Conservation (phyloP, 2,888 invertebrate species). For the Trilocha varians region DNA sequence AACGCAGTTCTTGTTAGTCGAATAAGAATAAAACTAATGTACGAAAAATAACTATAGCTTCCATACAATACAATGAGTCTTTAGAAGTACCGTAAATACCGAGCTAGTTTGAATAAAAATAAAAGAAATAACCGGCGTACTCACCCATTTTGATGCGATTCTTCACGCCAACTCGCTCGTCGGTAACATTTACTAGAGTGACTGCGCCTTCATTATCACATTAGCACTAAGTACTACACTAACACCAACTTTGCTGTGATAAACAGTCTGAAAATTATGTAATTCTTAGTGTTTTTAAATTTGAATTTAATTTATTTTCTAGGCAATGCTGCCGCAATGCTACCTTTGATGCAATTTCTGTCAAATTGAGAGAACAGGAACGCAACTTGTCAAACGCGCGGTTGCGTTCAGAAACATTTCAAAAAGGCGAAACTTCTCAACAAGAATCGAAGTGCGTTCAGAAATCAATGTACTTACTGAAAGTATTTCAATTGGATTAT, state of each 20-base stretch:
- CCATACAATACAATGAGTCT: constrained; percentile 1
- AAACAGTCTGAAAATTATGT: constrained; percentile 14
- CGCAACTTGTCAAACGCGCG: constrained; percentile 31
- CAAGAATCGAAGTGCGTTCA: no score
- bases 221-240: constrained; percentile 32
- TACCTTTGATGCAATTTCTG: constrained; percentile 10
- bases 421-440: no score
- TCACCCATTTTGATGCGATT: constrained; percentile 56
- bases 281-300: not conserved
- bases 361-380: constrained; percentile 11
- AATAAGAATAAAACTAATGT: constrained; percentile 17
- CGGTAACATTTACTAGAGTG: constrained; percentile 24
- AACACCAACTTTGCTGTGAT: constrained; percentile 21
- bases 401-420: constrained; percentile 32
- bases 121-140: constrained; percentile 44
- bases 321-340: constrained; percentile 7
- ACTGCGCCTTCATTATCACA: constrained; percentile 43
- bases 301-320: not conserved
- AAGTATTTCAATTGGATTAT: no score
- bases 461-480: no score
- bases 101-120: constrained; percentile 18
- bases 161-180: constrained; percentile 21
- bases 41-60: constrained; percentile 2
- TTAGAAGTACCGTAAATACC: no score
- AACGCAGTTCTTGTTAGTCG: constrained; percentile 18